Base-by-base conservation (phyloP, 64 coral and sea anemone genomes). In the Stichodactyla helianthus region DNA sequence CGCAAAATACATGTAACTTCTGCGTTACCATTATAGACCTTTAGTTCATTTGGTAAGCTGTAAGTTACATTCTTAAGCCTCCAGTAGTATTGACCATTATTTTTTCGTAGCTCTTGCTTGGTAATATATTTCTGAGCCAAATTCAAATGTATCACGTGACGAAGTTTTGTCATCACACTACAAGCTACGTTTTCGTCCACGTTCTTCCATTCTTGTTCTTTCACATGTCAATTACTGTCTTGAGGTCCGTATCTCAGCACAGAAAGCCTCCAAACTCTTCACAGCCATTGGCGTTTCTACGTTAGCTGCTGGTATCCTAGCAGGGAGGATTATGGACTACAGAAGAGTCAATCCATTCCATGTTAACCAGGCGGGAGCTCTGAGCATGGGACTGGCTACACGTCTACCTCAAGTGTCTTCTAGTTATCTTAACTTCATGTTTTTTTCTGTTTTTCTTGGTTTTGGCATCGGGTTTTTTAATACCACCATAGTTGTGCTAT, bases 31-130 rank as follows among this genome's bases (percentile, higher is more conserved):
- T 31, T 31, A 31, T 31, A 31, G 28, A 31, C 28, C 28, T 31
- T 31, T 31, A 31, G 82, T 84, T 12, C 54, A 84, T 53, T 84
- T 84, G 53, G 82, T 84, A 56, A 54, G 82, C 12, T 77, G 26
- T 4, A 57, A 57, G 8, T 57, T 57, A 1, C 8, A 4, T 5
- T 14, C 6, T 9, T 57, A 2, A 44, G 2, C 18, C 35, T 44
- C 35, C 35, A 44, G 35, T 44, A 44, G 35, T 44, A 44, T 1
- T 44, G 35, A 44, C 1, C 2, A 5, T 58, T 58, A 58, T 63
- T 19, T 19, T 18, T 63, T 16, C 60, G 20, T 63, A n/a, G 3
- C 55, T 11, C 8, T 57, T 57, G 55, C 0, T 57, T 57, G 14
- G 14, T 57, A 57, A 57, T 9, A 57, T 9, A 57, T 9, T 14